Base-by-base conservation (phyloP, 2,888 invertebrate species). In the Nomada ferruginata region DNA sequence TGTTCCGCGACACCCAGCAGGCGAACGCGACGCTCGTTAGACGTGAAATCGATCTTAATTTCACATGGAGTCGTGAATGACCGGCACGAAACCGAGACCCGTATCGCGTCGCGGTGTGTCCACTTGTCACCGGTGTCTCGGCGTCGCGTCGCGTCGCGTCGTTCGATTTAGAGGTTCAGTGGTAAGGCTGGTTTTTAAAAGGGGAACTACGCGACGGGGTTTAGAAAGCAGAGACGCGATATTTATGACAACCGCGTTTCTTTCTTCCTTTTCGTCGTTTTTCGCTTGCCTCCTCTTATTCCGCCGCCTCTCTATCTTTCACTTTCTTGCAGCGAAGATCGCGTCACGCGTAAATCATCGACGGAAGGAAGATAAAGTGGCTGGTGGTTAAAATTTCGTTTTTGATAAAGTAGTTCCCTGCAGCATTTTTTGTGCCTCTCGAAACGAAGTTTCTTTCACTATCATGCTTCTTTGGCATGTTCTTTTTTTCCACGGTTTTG, bases 31-130 rank as follows among this genome's bases (percentile, higher is more conserved):
- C 59, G 70, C 86, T 76, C 76, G 75, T 76, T 82, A 70, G 65
- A 77, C 76, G 76, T 70, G 74, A 83, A 78, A 85, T 83, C 83
- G 76, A 85, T 85, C 75, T 78, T 77, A 85, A 83, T 80, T 83
- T 75, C 77, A 52, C 53, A 44, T 61, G 23, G n/a, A 72, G 68
- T 65, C 65, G 50, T 64, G 75, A 53, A 68, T 52, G 64, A 29
- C n/a, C 68, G 65, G 57, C 72, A 68, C 60, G 73, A 81, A 60
- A 69, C 50, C 75, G 64, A 73, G 60, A 15, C 74, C 15, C 50
- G 64, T 55, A 63, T 70, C 70, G 63, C 61, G 50, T 69, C 66
- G 69, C 65, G 52, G 13, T 29, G 29, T 63, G 60, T 66, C 74
- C 57, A 57, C 71, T 66, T 82, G 82, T 82, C 79, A 68, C 36